A percentile compares a stretch with the other conserved stretches of the same genome.
These are phyloP conservation scores for Steinernema hermaphroditum DNA, from an alignment of 2,888 invertebrate genomes.

Conservation along the genomic window DNA sequence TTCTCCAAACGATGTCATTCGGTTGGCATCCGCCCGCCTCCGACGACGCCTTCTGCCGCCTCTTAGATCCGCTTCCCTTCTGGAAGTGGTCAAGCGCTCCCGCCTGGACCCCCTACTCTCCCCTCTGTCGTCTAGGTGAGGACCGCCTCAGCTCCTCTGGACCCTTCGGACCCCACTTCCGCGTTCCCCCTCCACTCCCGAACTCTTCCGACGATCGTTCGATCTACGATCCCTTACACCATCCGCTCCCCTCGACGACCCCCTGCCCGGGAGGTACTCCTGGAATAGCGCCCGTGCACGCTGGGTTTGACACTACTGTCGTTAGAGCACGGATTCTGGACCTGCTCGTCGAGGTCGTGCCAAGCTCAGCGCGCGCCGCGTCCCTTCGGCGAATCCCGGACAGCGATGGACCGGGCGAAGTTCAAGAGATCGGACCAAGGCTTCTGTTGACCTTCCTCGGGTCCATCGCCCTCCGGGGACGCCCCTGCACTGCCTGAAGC, in stretches of 20 bases:
- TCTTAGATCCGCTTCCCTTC: background rate
- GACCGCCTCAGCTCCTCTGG: too few relatives aligned
- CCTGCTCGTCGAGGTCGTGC: background rate
- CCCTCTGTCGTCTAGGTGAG: background rate
- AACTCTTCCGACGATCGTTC: background rate
- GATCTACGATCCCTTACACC: background rate
- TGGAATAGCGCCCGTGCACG: background rate
- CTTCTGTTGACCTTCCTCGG: constrained; percentile 25
- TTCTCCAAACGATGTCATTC: background rate
- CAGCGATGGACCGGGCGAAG: background rate
- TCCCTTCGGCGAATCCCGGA: background rate
- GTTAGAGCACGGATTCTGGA: background rate
- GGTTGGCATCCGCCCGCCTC: background rate
- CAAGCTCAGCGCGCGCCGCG: background rate
- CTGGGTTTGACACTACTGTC: background rate
- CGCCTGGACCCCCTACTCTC: background rate
- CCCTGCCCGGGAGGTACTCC: background rate
- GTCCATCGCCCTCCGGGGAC: background rate
- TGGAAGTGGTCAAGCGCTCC: too few relatives aligned
- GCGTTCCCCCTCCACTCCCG: background rate
- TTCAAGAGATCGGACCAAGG: background rate
- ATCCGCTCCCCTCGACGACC: background rate
- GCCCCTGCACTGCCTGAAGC: background rate
- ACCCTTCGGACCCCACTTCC: too few relatives aligned
- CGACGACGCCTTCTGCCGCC: background rate